phyloP scores from a whole-genome alignment of 2,888 invertebrate species.

The Apodemia mormo region DNA sequence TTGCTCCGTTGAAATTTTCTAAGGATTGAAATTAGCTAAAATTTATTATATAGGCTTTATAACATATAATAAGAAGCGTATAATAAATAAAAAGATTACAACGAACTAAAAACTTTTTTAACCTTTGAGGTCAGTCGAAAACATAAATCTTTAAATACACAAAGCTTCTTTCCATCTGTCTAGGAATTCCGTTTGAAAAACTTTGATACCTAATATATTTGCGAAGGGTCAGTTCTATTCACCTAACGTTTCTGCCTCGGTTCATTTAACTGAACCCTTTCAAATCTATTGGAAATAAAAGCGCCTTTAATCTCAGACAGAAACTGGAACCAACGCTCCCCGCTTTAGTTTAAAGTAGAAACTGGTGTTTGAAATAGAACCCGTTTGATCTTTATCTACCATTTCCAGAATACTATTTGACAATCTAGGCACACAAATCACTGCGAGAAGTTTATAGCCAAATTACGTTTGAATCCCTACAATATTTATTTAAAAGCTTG shows the following conservation, averaged over 20 bases:
- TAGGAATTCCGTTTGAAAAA: conserved; percentile 51
- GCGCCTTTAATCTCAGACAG: conserved; percentile 52
- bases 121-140: not conserved
- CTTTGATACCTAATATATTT: conserved; percentile 45
- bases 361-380: conserved; percentile 22
- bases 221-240: conserved; percentile 67
- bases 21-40: too few relatives aligned
- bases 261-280: conserved; percentile 51
- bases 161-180: conserved; percentile 37
- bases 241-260: conserved; percentile 64
- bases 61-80: not conserved
- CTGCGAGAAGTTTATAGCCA: not conserved
- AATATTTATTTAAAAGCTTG: not conserved
- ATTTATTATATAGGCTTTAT: too few relatives aligned
- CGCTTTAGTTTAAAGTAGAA: not conserved
- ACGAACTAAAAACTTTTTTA: not conserved
- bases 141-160: conserved; percentile 32
- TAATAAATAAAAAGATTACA: not conserved
- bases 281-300: conserved; percentile 64
- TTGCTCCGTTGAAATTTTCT: too few relatives aligned
- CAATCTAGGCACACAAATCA: not conserved
- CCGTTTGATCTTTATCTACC: conserved; percentile 21
- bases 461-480: not conserved
- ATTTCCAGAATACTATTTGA: not conserved
- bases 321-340: conserved; percentile 19